Base-by-base conservation (phyloP, 2,888 invertebrate genomes). In the Rhagophthalmus giganteus region DNA sequence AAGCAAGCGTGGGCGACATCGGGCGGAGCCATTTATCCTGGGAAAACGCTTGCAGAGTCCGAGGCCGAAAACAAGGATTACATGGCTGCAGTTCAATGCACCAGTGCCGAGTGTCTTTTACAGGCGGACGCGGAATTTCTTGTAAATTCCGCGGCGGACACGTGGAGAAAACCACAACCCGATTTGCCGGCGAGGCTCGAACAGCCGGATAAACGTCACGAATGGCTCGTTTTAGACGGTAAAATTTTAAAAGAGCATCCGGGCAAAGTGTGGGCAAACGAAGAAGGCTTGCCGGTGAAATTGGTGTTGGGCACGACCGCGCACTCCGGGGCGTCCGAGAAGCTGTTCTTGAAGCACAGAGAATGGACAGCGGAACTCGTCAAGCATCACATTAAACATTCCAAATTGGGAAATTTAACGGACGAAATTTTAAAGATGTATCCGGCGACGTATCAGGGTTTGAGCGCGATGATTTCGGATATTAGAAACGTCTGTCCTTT, bases 401-500 rank as follows among this genome's bases (percentile, higher is more conserved):
- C 85, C 11, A 72, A 81, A 32, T 74, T 90, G 12, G 85, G 86
- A 0, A 84, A 84, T 48, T 67, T 87, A 24, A 81, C 84, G 0
- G 79, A 81, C 1, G 79, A 83, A 54, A 81, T 83, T 8, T 79
- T 86, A n/a, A 70, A 74, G 20, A 78, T 82, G 55, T 88, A 89
- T 68, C 85, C 87, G 55, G 77, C 81, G 42, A 88, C 77, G 1
- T 84, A 79, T 50, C 76, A 79, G 48, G 88, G 87, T 15, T 74
- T 90, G 31, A 82, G 83, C 9, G 77, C 85, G 37, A 80, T 91
- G 80, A 85, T 90, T 14, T 86, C 90, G 0, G 87, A 90, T 59
- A 83, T 91, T 13, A 82, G 90, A 41, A 88, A 86, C 1, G 78
- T 89, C 33, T 93, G 92, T 65, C 92, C 93, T 1, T 72, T 92